Percentiles rank a stretch among this genome's conserved stretches.
phyloP scores from a whole-genome alignment of 1,140 invertebrate genomes.

The Pseudobourletiella spinata region DNA sequence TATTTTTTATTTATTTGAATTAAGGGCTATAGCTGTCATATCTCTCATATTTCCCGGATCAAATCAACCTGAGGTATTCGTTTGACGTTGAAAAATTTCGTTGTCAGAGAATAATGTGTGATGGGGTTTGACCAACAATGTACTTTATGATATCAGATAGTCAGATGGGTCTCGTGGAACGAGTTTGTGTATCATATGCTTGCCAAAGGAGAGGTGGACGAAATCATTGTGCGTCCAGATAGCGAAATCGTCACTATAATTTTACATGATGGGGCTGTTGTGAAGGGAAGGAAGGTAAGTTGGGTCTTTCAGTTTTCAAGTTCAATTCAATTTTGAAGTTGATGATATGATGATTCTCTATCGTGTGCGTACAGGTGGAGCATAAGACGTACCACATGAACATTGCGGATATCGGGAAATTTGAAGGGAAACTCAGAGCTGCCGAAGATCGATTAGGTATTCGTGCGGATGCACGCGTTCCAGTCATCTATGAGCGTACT shows the following conservation, averaged over 20 bases:
- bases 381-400: conserved; percentile 68
- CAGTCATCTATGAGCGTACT: conserved; percentile 69
- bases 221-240: conserved; percentile 73
- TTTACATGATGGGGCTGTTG: conserved; percentile 44
- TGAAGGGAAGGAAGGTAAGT: conserved; percentile 23
- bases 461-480: conserved; percentile 53
- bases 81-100: no score
- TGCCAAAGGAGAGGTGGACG: conserved; percentile 81
- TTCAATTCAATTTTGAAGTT: no score
- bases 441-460: conserved; percentile 73
- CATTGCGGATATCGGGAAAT: conserved; percentile 65
- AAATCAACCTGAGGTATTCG: conserved; percentile 53
- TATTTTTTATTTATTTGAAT: not conserved
- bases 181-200: conserved; percentile 90
- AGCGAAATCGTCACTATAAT: conserved; percentile 73
- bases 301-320: no score
- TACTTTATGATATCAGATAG: no score
- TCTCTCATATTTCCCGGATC: conserved; percentile 59
- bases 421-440: conserved; percentile 78
- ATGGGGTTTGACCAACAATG: no score
- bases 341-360: no score
- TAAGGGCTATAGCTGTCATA: conserved; percentile 52
- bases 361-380: conserved; percentile 52
- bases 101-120: no score
- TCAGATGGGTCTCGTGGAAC: conserved; percentile 79